These are phyloP conservation scores for Lottia scabra DNA, from an alignment of 2,888 invertebrate species.

Conservation along the genomic window DNA sequence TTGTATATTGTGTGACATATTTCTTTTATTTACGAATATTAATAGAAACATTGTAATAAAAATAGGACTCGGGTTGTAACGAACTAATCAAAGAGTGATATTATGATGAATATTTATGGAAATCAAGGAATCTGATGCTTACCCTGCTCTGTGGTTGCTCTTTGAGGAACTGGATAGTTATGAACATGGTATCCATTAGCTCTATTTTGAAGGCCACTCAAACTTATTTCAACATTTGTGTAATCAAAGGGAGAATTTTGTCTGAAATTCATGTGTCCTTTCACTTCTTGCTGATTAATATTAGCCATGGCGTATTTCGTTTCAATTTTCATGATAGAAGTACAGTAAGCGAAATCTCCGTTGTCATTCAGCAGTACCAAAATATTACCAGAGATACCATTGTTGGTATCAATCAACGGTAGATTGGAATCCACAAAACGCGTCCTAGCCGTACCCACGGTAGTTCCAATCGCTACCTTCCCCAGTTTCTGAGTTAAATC, in stretches of 20 bases:
- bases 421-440: slow-evolving; percentile 43
- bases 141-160: slow-evolving; percentile 37
- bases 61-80: too few relatives aligned
- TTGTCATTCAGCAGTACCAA: slow-evolving; percentile 28
- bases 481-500: slow-evolving; percentile 47
- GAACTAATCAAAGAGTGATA: too few relatives aligned
- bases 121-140: background rate
- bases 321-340: slow-evolving; percentile 75
- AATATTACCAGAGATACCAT: slow-evolving; percentile 41
- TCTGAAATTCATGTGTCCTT: slow-evolving; percentile 81
- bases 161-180: slow-evolving; percentile 68
- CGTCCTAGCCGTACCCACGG: slow-evolving; percentile 19
- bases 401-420: slow-evolving; percentile 37
- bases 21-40: too few relatives aligned
- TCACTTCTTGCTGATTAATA: slow-evolving; percentile 76
- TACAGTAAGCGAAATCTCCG: slow-evolving; percentile 72
- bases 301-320: slow-evolving; percentile 47
- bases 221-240: slow-evolving; percentile 71
- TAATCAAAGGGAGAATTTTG: slow-evolving; percentile 86
- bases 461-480: slow-evolving; percentile 30
- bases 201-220: slow-evolving; percentile 61
- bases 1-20: too few relatives aligned
- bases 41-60: too few relatives aligned
- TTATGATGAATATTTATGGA: too few relatives aligned
- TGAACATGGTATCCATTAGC: slow-evolving; percentile 70